Conservation (phyloP, 2,888 invertebrate species). For the Ametastegia equiseti region DNA sequence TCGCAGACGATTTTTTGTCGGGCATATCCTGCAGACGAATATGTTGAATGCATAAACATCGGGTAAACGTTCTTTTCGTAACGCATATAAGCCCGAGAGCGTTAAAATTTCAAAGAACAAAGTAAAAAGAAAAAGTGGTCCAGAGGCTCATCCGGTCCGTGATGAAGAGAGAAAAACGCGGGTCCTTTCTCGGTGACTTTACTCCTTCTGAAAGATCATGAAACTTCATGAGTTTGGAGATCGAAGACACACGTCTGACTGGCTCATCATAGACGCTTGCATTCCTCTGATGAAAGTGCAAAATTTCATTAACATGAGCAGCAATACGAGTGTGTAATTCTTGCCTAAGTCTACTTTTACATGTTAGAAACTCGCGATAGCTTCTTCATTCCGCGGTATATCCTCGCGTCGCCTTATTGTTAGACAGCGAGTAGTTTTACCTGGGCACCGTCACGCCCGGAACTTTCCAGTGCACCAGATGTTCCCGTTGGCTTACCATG, state of each 20-base stretch:
- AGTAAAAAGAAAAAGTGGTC: not conserved
- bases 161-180: not conserved
- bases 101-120: not conserved
- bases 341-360: not conserved
- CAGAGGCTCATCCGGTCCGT: not conserved
- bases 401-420: not conserved
- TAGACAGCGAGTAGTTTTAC: not conserved
- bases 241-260: not conserved
- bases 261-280: not conserved
- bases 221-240: not conserved
- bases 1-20: not conserved
- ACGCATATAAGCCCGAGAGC: not conserved
- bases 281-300: not conserved
- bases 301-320: not conserved
- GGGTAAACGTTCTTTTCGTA: not conserved
- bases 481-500: slow-evolving; percentile 46
- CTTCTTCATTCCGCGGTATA: not conserved
- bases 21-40: no score
- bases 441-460: slow-evolving; percentile 16
- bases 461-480: slow-evolving; percentile 38
- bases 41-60: not conserved
- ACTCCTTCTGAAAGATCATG: not conserved
- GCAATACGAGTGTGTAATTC: not conserved
- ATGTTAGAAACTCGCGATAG: not conserved
- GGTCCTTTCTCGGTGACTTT: not conserved